A percentile compares a stretch with the other conserved stretches of the same genome.
Conservation (phyloP, 2,888 invertebrate species). For the Dicyrtomina minuta region DNA sequence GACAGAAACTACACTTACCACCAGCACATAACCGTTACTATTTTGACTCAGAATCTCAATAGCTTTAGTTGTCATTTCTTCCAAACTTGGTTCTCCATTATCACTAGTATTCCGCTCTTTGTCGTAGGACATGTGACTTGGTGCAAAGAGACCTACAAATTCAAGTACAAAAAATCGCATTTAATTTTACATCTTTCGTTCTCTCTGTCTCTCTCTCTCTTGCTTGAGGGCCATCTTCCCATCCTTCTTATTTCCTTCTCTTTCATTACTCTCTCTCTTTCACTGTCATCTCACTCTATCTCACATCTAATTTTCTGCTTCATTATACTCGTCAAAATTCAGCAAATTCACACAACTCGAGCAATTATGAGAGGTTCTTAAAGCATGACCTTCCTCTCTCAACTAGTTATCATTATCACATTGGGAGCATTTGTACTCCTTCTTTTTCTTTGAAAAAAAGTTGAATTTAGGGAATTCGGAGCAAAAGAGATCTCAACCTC, state of each 20-base stretch:
- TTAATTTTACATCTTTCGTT: not conserved
- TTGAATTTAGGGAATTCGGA: no score
- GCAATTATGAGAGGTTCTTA: no score
- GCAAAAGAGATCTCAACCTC: no score
- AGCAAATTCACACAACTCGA: no score
- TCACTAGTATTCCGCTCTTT: slow-evolving; percentile 67
- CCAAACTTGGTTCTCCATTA: slow-evolving; percentile 73
- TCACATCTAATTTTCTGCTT: no score
- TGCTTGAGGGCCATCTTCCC: not conserved
- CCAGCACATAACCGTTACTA: slow-evolving; percentile 69
- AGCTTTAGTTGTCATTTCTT: slow-evolving; percentile 77
- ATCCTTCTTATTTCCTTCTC: not conserved
- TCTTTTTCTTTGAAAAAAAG: no score
- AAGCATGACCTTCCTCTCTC: no score
- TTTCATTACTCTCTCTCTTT: not conserved
- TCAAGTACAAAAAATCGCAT: not conserved
- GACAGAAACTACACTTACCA: slow-evolving; percentile 61
- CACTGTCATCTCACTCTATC: no score
- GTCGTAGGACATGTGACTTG: slow-evolving; percentile 75
- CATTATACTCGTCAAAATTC: no score
- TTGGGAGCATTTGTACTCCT: no score
- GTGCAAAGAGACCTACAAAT: slow-evolving; percentile 71
- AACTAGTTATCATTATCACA: no score
- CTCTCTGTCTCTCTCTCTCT: not conserved
- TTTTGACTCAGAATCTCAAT: slow-evolving; percentile 68